Base-by-base conservation (phyloP, 92 coral and sea anemone species). In the Paragorgia papillata region DNA sequence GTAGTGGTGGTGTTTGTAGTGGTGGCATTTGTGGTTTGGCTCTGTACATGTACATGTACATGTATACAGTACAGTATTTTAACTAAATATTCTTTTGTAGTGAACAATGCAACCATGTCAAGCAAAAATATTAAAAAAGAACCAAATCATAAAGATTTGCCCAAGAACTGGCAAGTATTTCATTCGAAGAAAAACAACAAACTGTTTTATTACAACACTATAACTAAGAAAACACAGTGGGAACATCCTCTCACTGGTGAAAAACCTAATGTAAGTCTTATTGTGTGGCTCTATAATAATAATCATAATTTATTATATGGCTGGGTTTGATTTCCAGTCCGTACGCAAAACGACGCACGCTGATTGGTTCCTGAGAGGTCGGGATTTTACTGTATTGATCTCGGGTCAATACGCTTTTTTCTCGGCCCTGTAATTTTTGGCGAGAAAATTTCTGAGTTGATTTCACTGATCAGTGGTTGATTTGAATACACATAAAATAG, bases 121-220 rank as follows among this genome's bases (percentile, higher is more conserved):
- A 58, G 13, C 7, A 71, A 71, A 54, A n/a, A n/a, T n/a, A 51
- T 37, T 18, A 34, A 50, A 43, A 55, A 53, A 54, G 62, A 30
- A 71, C 62, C 63, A 56, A 22, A 17, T 53, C 19, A n/a, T 12
- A 37, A 71, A 28, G 50, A 30, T 31, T 71, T 91, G 21, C 97
- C 97, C 5, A 75, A 80, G 9, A 89, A 88, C 56, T 94, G 98
- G 98, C 64, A 86, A 54, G 84, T 89, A 13, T 40, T 90, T 91
- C 73, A 88, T 63, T 76, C 84, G 87, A 74, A 79, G 90, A 79
- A 53, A 32, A 5, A 66, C 68, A 41, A 90, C 80, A 41, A 88
- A 40, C 26, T 28, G 0, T 94, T 82, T 53, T 94, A 74, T 66
- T 94, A 88, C 69, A 90, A 94, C 74, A 87, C 80, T 31, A 73